Evolutionary conservation across 2,888 invertebrate species (phyloP), one percentile per base, ranked within the genome.

Genomic region (Eupithecia subfuscata): DNA sequence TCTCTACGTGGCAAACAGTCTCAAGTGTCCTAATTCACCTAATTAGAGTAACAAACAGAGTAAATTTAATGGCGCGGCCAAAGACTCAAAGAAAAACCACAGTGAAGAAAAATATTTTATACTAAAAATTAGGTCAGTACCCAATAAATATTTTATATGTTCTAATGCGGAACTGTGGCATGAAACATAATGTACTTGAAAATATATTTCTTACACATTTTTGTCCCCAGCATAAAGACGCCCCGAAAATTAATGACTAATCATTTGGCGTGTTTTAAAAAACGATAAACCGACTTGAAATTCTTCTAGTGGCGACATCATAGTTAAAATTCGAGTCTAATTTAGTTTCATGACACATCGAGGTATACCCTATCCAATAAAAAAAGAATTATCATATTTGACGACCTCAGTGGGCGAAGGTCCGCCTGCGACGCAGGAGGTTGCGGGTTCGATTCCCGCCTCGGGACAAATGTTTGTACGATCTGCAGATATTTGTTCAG

Each of bases 21-120:
- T 89, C 89, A 76, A 70, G 86, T 84, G 88, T 60, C 60, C 25
- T 88, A 91, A 91, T 90, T 90, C 85, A 84, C 83, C 81, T 90
- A 92, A 92, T 92, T 91, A 92, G 86, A 85, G 84, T 79, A 87
- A 90, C 90, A 91, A 91, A 91, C 90, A 88, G 88, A 87, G 86
- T 83, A 86, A 90, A 89, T 91, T 90, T 91, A 90, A 92, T 89
- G 88, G 85, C 84, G 79, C 75, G 84, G 83, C 83, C 86, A 64
- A 78, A 77, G 75, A 76, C 72, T 80, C 74, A 85, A 86, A 86
- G 87, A 76, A 77, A 77, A 60, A 83, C 88, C 72, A 72, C 70
- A 74, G 74, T 22, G 34, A 70, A 70, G 14, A 16, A 43, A 67
- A 25, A 56, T n/a, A n/a, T n/a, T 56, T 22, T 3, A 25, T 56